These are phyloP conservation scores for Amaurobius ferox DNA, from an alignment of 2,888 invertebrate species.

Conservation along the genomic window DNA sequence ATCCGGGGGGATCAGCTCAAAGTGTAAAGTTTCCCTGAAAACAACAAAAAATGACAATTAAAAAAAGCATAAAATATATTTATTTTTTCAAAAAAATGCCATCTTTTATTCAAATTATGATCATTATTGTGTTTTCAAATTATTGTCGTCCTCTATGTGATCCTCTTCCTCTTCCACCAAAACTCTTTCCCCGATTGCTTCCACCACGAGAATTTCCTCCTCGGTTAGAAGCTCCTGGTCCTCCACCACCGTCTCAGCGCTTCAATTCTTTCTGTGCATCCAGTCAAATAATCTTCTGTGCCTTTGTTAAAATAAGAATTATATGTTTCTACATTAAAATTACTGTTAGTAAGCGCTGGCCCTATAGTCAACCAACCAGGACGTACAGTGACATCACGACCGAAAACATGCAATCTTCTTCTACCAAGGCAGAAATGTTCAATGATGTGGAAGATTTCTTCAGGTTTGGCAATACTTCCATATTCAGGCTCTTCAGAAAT, in stretches of 20 bases:
- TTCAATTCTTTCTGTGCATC: constrained; percentile 96
- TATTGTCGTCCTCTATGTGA: constrained; percentile 72
- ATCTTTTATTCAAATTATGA: too few species aligned
- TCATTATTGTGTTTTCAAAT: constrained; percentile 19
- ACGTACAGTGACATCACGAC: constrained; percentile 94
- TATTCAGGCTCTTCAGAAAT: constrained; percentile 97
- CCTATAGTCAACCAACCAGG: constrained; percentile 97
- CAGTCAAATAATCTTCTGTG: constrained; percentile 85
- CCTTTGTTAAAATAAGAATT: constrained; percentile 88
- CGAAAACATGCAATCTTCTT: constrained; percentile 94
- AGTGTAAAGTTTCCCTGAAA: too few species aligned
- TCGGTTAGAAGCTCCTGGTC: constrained; percentile 41
- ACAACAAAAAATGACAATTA: too few species aligned
- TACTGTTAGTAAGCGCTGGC: constrained; percentile 94
- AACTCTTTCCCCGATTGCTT: constrained; percentile 27
- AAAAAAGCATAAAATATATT: too few species aligned
- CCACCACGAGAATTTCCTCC: constrained; percentile 69
- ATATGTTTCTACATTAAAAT: constrained; percentile 94
- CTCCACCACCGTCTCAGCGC: constrained; percentile 84
- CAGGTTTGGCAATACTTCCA: constrained; percentile 95
- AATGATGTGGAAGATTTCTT: constrained; percentile 98
- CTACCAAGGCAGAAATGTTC: constrained; percentile 98
- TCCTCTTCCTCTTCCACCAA: constrained; percentile 70
- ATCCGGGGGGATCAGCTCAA: too few species aligned
- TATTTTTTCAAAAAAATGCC: too few species aligned